Evolutionary conservation across 2,113 vertebrate genomes (phyloP), one percentile per base, ranked within the genome.

Genomic region (Atractosteus spatula): DNA sequence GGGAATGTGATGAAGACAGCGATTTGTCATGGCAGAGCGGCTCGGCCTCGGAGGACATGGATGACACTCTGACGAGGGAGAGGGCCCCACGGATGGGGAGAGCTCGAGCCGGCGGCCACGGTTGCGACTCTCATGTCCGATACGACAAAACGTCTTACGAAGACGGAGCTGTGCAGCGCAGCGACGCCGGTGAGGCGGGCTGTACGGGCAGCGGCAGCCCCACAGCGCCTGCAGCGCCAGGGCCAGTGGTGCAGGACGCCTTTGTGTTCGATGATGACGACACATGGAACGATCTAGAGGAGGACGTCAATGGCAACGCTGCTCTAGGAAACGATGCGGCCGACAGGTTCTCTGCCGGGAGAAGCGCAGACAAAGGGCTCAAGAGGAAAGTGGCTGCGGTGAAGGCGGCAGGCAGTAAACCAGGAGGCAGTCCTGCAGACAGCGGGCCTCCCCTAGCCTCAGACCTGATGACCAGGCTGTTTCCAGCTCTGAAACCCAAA

Each of bases 251-350:
- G 2, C 78, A 61, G 43, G 87, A 44, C 68, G 73, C 76, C n/a
- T 78, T 95, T 5, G 92, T 94, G 66, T 99, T 98, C 82, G 95
- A 97, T 44, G 97, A 99, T 71, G 93, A 97, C 65, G 93, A 94
- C 86, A 95, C 97, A 0, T 99, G 97, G 97, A 92, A 93, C 5
- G 94, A 98, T 74, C 79, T 91, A 41, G 95, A 96, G 51, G 93
- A 94, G 70, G 80, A 84, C 0, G 55, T 45, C 51, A 76, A 78
- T 4, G 43, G 62, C 17, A 47, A 62, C 7, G 3, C 55, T 13
- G 12, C 63, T 14, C 55, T 0, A 69, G 77, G 13, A 47, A 62
- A 0, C 12, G 29, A 62, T 69, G 64, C 51, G 5, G 45, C 16
- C 55, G 72, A 44, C 69, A 54, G 0, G 69, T 71, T 63, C 62